Conservation (phyloP, 1,140 invertebrate genomes). For the Aphaenogaster rudis region DNA sequence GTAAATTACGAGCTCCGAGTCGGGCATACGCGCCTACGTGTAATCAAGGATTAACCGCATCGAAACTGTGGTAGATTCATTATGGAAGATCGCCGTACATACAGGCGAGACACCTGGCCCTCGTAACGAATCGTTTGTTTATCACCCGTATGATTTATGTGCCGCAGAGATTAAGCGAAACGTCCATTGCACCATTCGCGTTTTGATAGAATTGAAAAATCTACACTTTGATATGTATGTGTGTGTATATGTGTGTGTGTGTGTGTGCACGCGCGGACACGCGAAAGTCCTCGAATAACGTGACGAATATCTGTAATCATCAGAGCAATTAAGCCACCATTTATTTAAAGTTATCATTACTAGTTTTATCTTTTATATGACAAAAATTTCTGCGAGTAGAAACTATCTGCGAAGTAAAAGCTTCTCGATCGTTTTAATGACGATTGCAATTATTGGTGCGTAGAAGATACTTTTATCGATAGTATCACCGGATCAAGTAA, state of each 20-base stretch:
- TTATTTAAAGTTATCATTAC: too few relatives aligned
- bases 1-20: conserved; percentile 74
- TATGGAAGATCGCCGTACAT: conserved; percentile 22
- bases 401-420: not conserved
- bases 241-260: too few relatives aligned
- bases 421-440: not conserved
- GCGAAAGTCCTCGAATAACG: not conserved
- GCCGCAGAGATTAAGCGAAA: not conserved
- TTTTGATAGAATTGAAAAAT: not conserved
- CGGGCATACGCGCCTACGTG: conserved; percentile 11
- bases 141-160: not conserved
- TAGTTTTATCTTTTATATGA: not conserved
- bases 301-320: not conserved
- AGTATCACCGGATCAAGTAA: conserved; percentile 43
- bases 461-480: not conserved
- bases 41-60: conserved; percentile 59
- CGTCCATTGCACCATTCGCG: not conserved
- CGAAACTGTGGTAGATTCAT: conserved; percentile 26
- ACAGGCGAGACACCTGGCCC: not conserved
- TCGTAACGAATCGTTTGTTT: conserved; percentile 14
- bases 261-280: too few relatives aligned
- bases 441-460: not conserved
- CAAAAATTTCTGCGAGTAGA: not conserved
- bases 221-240: too few relatives aligned
- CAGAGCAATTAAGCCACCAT: not conserved